Evolutionary conservation across 2,113 vertebrate species (phyloP).

Genomic region (Sardina pilchardus): DNA sequence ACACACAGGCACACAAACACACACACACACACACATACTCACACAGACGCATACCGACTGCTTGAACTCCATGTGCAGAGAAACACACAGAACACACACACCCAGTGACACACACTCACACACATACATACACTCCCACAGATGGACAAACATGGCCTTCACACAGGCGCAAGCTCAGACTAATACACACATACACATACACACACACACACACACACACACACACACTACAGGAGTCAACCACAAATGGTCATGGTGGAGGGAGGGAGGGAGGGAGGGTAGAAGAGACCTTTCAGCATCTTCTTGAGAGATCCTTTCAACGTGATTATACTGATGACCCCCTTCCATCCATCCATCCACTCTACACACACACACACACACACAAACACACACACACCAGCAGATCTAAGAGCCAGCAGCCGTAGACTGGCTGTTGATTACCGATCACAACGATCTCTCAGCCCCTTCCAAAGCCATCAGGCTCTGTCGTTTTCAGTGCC

Average conservation of each 20-base stretch:
- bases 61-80: not conserved
- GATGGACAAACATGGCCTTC: not conserved
- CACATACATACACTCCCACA: not conserved
- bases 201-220: conserved; percentile 12
- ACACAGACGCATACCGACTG: too few species aligned
- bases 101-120: not conserved
- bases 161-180: not conserved
- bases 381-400: not conserved
- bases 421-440: conserved; percentile 18
- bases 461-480: conserved; percentile 25
- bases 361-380: not conserved
- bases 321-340: conserved; percentile 29
- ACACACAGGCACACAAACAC: not conserved
- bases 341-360: not conserved
- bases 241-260: not conserved
- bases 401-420: not conserved
- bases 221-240: not conserved
- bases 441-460: conserved; percentile 21
- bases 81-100: not conserved
- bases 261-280: not conserved
- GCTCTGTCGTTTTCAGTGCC: conserved; percentile 35
- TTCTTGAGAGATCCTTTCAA: conserved; percentile 43
- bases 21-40: conserved; percentile 8
- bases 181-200: not conserved
- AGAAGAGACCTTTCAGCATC: conserved; percentile 33